Evolutionary conservation across 1,140 invertebrate species (phyloP), one percentile per base, ranked within the genome.

Genomic region (Meloidogyne floridensis): DNA sequence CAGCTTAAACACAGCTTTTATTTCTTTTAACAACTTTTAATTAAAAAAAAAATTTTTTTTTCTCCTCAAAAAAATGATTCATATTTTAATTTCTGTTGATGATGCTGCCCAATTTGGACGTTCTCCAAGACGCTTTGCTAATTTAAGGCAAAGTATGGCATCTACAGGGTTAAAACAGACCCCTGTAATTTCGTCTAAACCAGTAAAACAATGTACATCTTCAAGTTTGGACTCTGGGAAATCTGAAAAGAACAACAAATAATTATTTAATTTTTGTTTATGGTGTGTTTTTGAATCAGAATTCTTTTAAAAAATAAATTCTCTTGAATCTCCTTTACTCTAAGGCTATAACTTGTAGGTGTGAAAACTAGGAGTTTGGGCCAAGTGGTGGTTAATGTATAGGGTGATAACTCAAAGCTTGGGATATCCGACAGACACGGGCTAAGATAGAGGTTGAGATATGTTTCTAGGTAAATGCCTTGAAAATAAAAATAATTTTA

Each of bases 31-130:
- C 15, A 65, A 5, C 6, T n/a, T n/a, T 3, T 13, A 15, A 15
- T 59, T 59, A 3, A 15, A 15, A 15, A 59, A 59, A 65, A 65
- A 65, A 5, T 6, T 54, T 10, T 54, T 54, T 54, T 10, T 54
- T 54, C 9, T 54, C 11, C 9, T n/a, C n/a, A 42, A n/a, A 56
- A 32, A 77, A 77, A 77, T 77, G 75, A 77, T 77, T 77, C 75
- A 77, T 43, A 77, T 77, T 77, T 69, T 77, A 69, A 77, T 77
- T 69, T 65, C 56, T 77, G 75, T 77, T 0, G 75, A 77, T 42
- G 75, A 77, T 56, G 53, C 47, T 32, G 47, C 51, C 4, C 75
- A 77, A 56, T 77, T 77, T 56, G 75, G 75, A 56, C 59, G 59
- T n/a, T 65, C 59, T n/a, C 59, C 59, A n/a, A 65, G n/a, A 65